Evolutionary conservation across 2,888 invertebrate species (phyloP), one percentile per base, ranked within the genome.

Genomic region (Chymomyza amoena): DNA sequence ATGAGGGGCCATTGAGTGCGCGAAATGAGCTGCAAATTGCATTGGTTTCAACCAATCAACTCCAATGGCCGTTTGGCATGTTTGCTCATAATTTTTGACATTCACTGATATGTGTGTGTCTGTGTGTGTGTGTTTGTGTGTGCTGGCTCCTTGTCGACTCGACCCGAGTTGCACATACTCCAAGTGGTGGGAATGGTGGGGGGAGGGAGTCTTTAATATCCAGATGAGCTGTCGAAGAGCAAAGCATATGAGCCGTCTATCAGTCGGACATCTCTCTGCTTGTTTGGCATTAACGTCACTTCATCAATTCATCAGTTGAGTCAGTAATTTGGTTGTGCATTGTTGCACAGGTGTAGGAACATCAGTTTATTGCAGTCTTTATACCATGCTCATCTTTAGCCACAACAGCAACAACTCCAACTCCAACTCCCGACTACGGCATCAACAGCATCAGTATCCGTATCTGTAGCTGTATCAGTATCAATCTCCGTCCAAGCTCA

Each of bases 21-120:
- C 18, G 16, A 54, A 18, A 54, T 54, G 16, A 16, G 16, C 52
- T 54, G 59, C 63, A 68, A 65, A 79, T 80, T 77, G 73, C 79
- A 75, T 75, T 77, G 73, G 75, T 70, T 74, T 74, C 60, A 69
- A 80, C 73, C 81, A 82, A 82, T 79, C 81, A 81, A 20, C 52
- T 18, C 20, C 60, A 15, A 32, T 70, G 62, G 68, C 57, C 59
- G 54, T 51, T 54, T 20, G 39, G 39, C 54, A 52, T 61, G 66
- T 69, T 72, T 75, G 62, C 64, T 52, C 62, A 36, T 61, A 69
- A 66, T 66, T 61, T 36, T 54, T 18, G 54, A 54, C 54, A 20
- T 54, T 54, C 20, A 54, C 18, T 54, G n/a, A 16, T 18, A 18
- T 16, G 7, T 9, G 4, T 18, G 18, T 39, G 18, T 20, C 32